Evolutionary conservation across 2,888 invertebrate genomes (phyloP).

Genomic region (Platerodrilus igneus): DNA sequence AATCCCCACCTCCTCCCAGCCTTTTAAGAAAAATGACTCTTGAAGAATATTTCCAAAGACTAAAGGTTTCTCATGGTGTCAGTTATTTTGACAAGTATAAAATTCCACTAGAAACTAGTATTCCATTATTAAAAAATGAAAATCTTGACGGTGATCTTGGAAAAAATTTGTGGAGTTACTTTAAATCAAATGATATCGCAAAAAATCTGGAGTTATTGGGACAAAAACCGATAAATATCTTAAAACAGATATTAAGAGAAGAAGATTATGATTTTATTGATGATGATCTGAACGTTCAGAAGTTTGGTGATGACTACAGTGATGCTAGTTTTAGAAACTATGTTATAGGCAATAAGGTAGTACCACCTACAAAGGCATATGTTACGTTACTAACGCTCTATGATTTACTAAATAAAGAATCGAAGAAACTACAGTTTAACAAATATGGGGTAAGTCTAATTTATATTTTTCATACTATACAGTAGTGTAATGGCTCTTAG

Average conservation of each 20-base stretch:
- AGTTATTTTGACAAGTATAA: slow-evolving; percentile 30
- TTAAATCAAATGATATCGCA: slow-evolving; percentile 15
- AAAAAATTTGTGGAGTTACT: not conserved
- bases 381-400: slow-evolving; percentile 58
- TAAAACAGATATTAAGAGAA: slow-evolving; percentile 39
- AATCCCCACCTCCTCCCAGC: slow-evolving; percentile 45
- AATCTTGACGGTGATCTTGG: not conserved
- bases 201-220: slow-evolving; percentile 38
- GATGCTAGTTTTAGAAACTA: slow-evolving; percentile 35
- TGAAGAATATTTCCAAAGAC: slow-evolving; percentile 30
- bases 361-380: slow-evolving; percentile 56
- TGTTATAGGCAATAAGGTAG: slow-evolving; percentile 49
- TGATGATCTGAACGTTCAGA: slow-evolving; percentile 34
- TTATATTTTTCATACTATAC: no score
- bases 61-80: slow-evolving; percentile 28
- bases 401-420: slow-evolving; percentile 62
- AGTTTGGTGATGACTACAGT: slow-evolving; percentile 40
- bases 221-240: slow-evolving; percentile 40
- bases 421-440: slow-evolving; percentile 58
- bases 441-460: slow-evolving; percentile 54
- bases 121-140: not conserved
- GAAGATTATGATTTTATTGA: slow-evolving; percentile 33
- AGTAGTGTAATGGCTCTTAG: not conserved
- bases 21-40: slow-evolving; percentile 13
- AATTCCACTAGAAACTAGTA: slow-evolving; percentile 11